Percentiles rank a stretch among this genome's conserved stretches.
phyloP scores from a whole-genome alignment of 2,888 invertebrate species.

The Seira musarum region DNA sequence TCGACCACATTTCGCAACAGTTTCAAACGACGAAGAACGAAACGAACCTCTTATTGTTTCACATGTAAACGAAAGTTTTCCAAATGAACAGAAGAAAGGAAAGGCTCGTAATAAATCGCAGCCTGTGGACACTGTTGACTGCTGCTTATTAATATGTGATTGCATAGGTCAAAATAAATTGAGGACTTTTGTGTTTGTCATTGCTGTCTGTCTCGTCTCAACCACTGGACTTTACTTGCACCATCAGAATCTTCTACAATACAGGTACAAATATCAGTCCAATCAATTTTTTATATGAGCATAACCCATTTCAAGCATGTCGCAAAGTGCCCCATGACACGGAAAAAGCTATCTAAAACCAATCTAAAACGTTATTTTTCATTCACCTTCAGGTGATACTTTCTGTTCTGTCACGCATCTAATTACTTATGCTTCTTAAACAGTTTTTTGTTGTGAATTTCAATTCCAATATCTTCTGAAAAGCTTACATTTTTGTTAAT shows the following conservation, averaged over 20 bases:
- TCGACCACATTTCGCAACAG: constrained; percentile 2
- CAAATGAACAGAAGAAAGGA: not conserved
- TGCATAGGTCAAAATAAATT: constrained; percentile 16
- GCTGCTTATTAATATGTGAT: constrained; percentile 39
- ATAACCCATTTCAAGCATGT: too few relatives aligned
- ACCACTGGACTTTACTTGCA: constrained; percentile 23
- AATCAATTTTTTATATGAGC: too few relatives aligned
- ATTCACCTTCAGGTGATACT: too few relatives aligned
- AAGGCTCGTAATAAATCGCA: not conserved
- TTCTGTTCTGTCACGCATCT: too few relatives aligned
- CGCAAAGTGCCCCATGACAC: too few relatives aligned
- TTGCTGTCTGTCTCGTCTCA: constrained; percentile 20
- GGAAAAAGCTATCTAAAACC: too few relatives aligned
- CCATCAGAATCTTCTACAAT: constrained; percentile 28
- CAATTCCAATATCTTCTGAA: too few relatives aligned
- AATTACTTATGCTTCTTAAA: too few relatives aligned
- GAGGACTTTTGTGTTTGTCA: constrained; percentile 29
- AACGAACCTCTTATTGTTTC: not conserved
- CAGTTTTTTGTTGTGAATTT: too few relatives aligned
- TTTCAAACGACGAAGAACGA: not conserved
- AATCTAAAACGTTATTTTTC: too few relatives aligned
- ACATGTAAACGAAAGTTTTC: constrained; percentile 7
- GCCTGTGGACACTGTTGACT: constrained; percentile 29
- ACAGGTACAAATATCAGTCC: constrained; percentile 16
- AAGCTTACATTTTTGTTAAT: not conserved